Evolutionary conservation across 1,140 invertebrate genomes (phyloP), one percentile per base, ranked within the genome.

Genomic region (Semibalanus balanoides): DNA sequence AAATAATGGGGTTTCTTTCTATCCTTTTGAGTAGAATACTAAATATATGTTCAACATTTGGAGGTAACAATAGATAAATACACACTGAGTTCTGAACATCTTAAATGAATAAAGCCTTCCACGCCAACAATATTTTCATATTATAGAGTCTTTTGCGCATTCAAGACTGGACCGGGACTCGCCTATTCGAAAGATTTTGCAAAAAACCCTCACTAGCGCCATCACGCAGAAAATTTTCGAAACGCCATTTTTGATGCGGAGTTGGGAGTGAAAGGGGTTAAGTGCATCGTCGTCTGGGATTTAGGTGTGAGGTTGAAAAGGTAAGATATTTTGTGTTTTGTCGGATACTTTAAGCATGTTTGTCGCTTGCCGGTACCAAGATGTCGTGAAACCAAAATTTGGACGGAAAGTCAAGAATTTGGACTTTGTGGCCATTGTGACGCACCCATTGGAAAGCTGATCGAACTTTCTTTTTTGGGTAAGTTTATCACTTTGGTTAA

Each of bases 181-280:
- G 51, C 51, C 22, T 25, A 11, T 64, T 64, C 51, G 51, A 64
- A 64, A 64, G 51, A 64, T 64, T 64, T 64, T 64, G 51, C 51
- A 64, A 64, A 64, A 64, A 64, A 64, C 51, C 51, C 51, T 64
- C 51, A 64, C 51, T 64, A 64, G 51, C 51, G 51, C 51, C 51
- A 64, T 64, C 51, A 64, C 51, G 51, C 51, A 64, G 51, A 64
- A 64, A 64, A 64, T 64, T 64, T 64, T 64, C 51, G 51, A 64
- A 64, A 64, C 51, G 51, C 51, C 51, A 64, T 64, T 64, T 64
- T 64, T 64, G 51, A 25, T 64, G 22, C 14, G 51, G 51, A 64
- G 51, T 25, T 64, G 51, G 22, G 22, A 19, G 35, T 5, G 35
- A 64, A 25, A 64, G 51, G 11, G 51, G 51, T 64, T 7, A 14